These are phyloP conservation scores for Cryptus armator DNA, from an alignment of 2,888 invertebrate genomes.

Conservation along the genomic window DNA sequence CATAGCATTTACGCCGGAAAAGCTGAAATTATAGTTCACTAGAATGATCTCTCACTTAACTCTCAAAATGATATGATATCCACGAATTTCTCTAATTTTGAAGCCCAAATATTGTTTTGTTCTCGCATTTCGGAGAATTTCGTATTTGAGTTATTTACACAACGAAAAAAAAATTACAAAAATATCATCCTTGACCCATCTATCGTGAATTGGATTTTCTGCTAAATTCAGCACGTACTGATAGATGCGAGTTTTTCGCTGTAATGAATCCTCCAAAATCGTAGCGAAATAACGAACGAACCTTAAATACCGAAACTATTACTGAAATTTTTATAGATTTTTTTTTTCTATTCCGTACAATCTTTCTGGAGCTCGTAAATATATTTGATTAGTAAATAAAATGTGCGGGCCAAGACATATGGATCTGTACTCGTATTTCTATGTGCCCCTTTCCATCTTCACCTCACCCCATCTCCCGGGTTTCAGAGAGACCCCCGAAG, in stretches of 20 bases:
- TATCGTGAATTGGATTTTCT: not conserved
- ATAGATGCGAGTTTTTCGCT: too few relatives aligned
- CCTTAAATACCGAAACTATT: too few relatives aligned
- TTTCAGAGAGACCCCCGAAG: not conserved
- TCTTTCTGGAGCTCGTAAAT: not conserved
- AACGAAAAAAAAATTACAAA: not conserved
- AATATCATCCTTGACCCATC: not conserved
- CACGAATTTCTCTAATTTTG: not conserved
- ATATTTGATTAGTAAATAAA: slow-evolving; percentile 6
- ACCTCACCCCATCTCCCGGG: not conserved
- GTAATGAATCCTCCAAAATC: too few relatives aligned
- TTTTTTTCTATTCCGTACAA: not conserved
- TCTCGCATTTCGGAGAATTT: not conserved
- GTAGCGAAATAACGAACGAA: too few relatives aligned
- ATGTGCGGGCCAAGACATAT: slow-evolving; percentile 29
- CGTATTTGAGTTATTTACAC: not conserved
- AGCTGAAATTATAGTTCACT: too few relatives aligned
- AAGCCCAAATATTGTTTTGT: not conserved
- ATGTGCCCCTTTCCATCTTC: not conserved
- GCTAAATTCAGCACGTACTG: not conserved
- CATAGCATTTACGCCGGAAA: too few relatives aligned
- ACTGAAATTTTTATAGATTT: not conserved
- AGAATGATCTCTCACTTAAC: too few relatives aligned
- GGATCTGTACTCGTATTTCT: slow-evolving; percentile 40
- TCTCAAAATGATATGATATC: not conserved